phyloP scores from a whole-genome alignment of 1,140 invertebrate genomes.

The Pygmarrhopalites habei region DNA sequence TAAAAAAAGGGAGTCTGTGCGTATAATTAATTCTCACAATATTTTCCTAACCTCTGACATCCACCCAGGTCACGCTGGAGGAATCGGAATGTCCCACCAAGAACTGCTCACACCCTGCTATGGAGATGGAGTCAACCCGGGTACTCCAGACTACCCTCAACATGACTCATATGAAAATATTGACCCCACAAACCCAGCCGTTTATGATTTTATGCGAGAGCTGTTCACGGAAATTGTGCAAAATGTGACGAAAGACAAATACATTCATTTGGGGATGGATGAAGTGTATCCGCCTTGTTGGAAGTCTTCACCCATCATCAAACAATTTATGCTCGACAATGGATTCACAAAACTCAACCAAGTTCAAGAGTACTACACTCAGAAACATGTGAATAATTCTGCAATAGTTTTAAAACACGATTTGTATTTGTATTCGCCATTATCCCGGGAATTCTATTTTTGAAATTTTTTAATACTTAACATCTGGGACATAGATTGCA shows the following conservation, averaged over 20 bases:
- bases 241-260: slow-evolving; percentile 63
- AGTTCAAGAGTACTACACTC: slow-evolving; percentile 44
- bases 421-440: no score
- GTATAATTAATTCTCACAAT: slow-evolving; percentile 29
- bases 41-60: background rate
- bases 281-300: slow-evolving; percentile 56
- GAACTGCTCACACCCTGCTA: slow-evolving; percentile 45
- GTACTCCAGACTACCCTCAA: slow-evolving; percentile 15
- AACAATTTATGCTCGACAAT: slow-evolving; percentile 22
- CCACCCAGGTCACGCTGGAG: slow-evolving; percentile 19
- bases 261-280: slow-evolving; percentile 80
- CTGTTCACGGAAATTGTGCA: slow-evolving; percentile 62
- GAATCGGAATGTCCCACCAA: slow-evolving; percentile 27
- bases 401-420: no score
- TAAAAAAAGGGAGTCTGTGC: slow-evolving; percentile 58
- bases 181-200: slow-evolving; percentile 57
- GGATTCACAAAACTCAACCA: slow-evolving; percentile 17
- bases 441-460: no score
- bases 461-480: no score
- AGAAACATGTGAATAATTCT: no score
- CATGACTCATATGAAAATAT: slow-evolving; percentile 48
- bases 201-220: slow-evolving; percentile 59
- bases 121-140: slow-evolving; percentile 23
- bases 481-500: no score
- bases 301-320: slow-evolving; percentile 30